phyloP scores from a whole-genome alignment of 2,888 invertebrate genomes.

The Graphium colonna region DNA sequence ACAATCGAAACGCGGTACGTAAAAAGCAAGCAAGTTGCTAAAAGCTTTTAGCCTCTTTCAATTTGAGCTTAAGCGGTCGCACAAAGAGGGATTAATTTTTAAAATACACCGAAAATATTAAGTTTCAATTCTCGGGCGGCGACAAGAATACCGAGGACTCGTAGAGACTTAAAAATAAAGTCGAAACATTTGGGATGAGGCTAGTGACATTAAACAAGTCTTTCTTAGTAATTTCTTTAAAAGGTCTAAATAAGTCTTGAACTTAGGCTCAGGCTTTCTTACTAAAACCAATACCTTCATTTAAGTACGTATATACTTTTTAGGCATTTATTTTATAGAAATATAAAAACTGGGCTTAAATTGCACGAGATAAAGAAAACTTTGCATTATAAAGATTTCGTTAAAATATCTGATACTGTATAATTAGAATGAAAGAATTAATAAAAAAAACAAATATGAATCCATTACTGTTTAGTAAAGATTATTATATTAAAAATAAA shows the following conservation, averaged over 20 bases:
- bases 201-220: conserved; percentile 32
- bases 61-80: conserved; percentile 65
- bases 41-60: conserved; percentile 66
- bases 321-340: no score
- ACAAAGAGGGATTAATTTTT: conserved; percentile 77
- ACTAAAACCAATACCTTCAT: not conserved
- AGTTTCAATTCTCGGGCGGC: conserved; percentile 65
- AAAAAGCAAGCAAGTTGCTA: no score
- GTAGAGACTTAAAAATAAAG: conserved; percentile 73
- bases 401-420: no score
- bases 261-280: conserved; percentile 27
- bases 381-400: no score
- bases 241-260: no score
- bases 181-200: conserved; percentile 46
- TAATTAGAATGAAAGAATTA: no score
- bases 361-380: no score
- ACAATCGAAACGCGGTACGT: no score
- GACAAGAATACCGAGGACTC: conserved; percentile 62
- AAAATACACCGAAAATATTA: conserved; percentile 79
- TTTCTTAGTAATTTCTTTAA: no score
- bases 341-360: not conserved
- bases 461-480: no score
- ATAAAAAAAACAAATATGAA: no score
- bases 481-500: no score
- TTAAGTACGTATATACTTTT: not conserved